A percentile compares a stretch with the other conserved stretches of the same genome.
phyloP scores from a whole-genome alignment of 2,113 vertebrate species.

The Chionis minor region DNA sequence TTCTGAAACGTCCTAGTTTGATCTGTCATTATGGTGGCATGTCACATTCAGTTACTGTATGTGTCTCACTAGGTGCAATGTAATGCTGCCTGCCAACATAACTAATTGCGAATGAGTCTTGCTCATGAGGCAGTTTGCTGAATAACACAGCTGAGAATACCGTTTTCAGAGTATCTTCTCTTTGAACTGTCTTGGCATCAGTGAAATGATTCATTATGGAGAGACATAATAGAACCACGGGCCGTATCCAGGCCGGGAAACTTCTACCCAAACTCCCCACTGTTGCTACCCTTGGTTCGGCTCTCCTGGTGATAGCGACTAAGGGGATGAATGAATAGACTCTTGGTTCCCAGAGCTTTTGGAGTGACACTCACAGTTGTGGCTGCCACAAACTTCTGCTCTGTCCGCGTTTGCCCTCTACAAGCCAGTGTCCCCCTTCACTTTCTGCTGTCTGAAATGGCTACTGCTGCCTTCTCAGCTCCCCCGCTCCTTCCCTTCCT shows the following conservation, averaged over 20 bases:
- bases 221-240: background rate
- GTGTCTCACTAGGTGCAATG: slow-evolving; percentile 12
- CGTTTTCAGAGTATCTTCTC: background rate
- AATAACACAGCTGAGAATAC: background rate
- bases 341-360: background rate
- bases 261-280: background rate
- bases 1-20: slow-evolving; percentile 19
- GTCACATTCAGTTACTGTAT: slow-evolving; percentile 47
- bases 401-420: background rate
- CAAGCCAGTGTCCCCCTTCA: background rate
- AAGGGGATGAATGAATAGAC: background rate
- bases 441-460: background rate
- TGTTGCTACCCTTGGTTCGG: background rate
- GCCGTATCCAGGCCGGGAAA: background rate
- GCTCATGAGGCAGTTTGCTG: background rate
- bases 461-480: background rate
- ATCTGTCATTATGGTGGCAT: background rate
- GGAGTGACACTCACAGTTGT: background rate
- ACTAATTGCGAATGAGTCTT: slow-evolving; percentile 12
- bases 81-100: slow-evolving; percentile 16
- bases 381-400: background rate
- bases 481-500: background rate
- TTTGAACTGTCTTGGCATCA: slow-evolving; percentile 21
- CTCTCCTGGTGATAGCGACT: background rate
- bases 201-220: background rate